These are phyloP conservation scores for Tetraodon nigroviridis DNA, from an alignment of 2,113 vertebrate species.

Conservation along the genomic window DNA sequence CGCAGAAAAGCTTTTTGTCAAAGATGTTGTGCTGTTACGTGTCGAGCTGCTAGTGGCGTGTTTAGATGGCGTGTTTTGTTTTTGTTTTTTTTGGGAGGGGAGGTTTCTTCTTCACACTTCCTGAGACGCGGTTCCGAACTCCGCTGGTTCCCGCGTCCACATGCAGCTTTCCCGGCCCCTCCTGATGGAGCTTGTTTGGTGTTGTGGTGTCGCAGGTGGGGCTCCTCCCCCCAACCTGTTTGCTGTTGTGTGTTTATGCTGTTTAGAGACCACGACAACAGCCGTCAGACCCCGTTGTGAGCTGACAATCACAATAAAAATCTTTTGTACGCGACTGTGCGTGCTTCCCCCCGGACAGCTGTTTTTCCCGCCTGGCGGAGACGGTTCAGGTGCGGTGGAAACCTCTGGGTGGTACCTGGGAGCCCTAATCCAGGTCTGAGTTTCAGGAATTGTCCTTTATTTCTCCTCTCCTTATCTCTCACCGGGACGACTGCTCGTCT, in stretches of 20 bases:
- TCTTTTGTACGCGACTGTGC: slow-evolving; percentile 28
- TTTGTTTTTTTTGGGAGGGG: no score
- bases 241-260: slow-evolving; percentile 26
- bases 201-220: background rate
- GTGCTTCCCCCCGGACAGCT: no score
- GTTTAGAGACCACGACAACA: background rate
- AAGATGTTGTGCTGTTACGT: no score
- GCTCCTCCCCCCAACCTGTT: slow-evolving; percentile 7
- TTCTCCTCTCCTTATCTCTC: background rate
- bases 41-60: background rate
- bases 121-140: background rate
- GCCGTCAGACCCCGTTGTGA: slow-evolving; percentile 1
- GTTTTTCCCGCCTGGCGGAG: background rate
- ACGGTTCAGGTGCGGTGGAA: slow-evolving; percentile 5
- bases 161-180: background rate
- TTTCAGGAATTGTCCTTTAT: background rate
- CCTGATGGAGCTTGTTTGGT: background rate
- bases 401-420: background rate
- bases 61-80: background rate
- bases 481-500: background rate
- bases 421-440: background rate
- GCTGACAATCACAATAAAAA: slow-evolving; percentile 40
- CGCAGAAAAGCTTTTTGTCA: no score
- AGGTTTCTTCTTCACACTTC: background rate
- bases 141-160: background rate